Conservation (phyloP, 1,140 invertebrate genomes). For the Bombus breviceps region DNA sequence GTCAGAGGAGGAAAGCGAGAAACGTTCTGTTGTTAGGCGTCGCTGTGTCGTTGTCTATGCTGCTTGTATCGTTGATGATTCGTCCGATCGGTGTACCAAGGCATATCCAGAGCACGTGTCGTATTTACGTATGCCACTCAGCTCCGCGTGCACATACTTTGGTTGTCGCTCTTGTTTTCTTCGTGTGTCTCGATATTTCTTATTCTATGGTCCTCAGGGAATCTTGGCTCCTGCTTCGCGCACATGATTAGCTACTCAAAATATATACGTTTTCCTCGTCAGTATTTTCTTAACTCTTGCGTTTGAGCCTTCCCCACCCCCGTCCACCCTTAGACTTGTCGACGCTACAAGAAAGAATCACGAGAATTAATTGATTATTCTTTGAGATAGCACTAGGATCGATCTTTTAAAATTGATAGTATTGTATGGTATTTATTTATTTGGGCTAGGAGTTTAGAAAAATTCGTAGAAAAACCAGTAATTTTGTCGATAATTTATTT, state of each 20-base stretch:
- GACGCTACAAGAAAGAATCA: not conserved
- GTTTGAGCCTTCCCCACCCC: not conserved
- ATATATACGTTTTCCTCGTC: not conserved
- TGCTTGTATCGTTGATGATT: conserved; percentile 41
- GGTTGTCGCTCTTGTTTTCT: not conserved
- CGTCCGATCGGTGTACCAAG: conserved; percentile 15
- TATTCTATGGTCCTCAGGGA: not conserved
- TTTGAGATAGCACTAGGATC: not conserved
- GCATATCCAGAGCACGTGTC: conserved; percentile 5
- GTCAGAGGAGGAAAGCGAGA: not conserved
- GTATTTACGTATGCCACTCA: not conserved
- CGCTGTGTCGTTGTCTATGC: conserved; percentile 29
- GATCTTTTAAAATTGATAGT: not conserved
- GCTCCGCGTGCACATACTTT: not conserved
- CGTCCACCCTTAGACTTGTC: not conserved
- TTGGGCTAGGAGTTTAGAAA: too few relatives aligned
- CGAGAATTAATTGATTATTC: not conserved
- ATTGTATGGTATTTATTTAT: not conserved
- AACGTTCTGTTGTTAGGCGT: conserved; percentile 13
- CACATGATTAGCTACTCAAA: conserved; percentile 7
- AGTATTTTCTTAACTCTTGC: conserved; percentile 28
- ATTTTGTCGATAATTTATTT: not conserved
- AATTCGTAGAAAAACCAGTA: not conserved
- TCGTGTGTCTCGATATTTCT: conserved; percentile 12
- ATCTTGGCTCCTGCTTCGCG: conserved; percentile 5